Conservation (phyloP, 2,888 invertebrate species). For the Trachelus tabidus region DNA sequence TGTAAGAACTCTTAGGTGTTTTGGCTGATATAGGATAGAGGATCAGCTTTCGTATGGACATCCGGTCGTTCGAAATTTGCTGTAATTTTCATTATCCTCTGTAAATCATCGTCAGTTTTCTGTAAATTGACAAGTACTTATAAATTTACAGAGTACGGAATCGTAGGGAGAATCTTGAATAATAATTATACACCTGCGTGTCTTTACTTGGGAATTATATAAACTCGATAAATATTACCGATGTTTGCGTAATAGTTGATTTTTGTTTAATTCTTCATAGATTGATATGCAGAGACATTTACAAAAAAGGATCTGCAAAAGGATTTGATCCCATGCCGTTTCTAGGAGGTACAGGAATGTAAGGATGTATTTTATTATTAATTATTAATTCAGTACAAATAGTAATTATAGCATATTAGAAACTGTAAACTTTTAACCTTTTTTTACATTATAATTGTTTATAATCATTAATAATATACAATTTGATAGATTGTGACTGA, state of each 20-base stretch:
- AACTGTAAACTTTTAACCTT: not conserved
- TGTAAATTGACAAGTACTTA: not conserved
- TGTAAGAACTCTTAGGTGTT: not conserved
- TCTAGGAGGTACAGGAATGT: conserved; percentile 82
- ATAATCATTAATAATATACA: not conserved
- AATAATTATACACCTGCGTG: not conserved
- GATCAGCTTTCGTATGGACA: not conserved
- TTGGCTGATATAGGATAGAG: not conserved
- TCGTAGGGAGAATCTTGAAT: not conserved
- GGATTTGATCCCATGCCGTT: conserved; percentile 78
- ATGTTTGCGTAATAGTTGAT: not conserved
- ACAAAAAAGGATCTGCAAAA: conserved; percentile 75
- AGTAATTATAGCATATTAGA: not conserved
- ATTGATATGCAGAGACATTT: conserved; percentile 80
- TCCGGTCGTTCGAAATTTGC: not conserved
- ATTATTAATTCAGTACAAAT: not conserved
- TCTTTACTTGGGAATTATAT: not conserved
- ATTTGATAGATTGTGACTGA: not conserved
- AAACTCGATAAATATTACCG: not conserved
- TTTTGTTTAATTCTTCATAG: conserved; percentile 40
- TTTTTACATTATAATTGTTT: not conserved
- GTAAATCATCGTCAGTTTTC: not conserved
- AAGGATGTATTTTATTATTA: conserved; percentile 63
- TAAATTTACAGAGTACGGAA: not conserved
- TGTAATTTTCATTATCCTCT: not conserved